A percentile compares a stretch with the other conserved stretches of the same genome.
These are phyloP conservation scores for Sterrhoptilus dennistouni DNA, from an alignment of 2,113 vertebrate species.

Conservation along the genomic window DNA sequence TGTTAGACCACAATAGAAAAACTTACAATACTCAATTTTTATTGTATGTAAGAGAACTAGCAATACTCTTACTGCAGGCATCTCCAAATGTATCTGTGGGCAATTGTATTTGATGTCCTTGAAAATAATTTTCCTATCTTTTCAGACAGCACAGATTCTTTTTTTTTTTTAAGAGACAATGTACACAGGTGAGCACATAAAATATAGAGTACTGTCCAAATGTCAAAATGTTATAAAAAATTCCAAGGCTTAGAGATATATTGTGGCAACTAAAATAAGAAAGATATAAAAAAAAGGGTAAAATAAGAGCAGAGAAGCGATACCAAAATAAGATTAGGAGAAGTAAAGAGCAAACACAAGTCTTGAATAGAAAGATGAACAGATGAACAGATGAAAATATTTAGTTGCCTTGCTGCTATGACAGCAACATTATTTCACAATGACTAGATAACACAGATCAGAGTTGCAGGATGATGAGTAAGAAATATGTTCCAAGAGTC, in stretches of 20 bases:
- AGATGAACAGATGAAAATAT: not conserved
- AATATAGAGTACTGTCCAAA: not conserved
- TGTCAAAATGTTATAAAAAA: not conserved
- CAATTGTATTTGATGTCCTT: not conserved
- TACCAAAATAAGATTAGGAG: not conserved
- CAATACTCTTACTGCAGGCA: not conserved
- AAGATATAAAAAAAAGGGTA: not conserved
- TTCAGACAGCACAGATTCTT: not conserved
- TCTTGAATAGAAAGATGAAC: not conserved
- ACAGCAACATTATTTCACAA: not conserved
- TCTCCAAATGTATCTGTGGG: not conserved
- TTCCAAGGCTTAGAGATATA: not conserved
- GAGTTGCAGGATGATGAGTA: not conserved
- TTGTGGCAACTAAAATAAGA: not conserved
- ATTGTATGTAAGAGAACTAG: not conserved
- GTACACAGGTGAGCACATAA: not conserved
- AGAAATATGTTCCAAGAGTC: not conserved
- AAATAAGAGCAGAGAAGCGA: not conserved
- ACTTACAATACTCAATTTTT: not conserved
- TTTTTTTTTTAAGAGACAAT: not conserved
- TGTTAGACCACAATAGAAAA: not conserved
- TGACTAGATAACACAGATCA: not conserved
- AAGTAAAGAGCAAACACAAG: not conserved
- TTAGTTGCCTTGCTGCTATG: not conserved
- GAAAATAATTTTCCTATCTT: not conserved